Evolutionary conservation across 2,797 vertebrate genomes (phyloP), one percentile per base, ranked within the genome.

Genomic region (Potorous gilbertii): DNA sequence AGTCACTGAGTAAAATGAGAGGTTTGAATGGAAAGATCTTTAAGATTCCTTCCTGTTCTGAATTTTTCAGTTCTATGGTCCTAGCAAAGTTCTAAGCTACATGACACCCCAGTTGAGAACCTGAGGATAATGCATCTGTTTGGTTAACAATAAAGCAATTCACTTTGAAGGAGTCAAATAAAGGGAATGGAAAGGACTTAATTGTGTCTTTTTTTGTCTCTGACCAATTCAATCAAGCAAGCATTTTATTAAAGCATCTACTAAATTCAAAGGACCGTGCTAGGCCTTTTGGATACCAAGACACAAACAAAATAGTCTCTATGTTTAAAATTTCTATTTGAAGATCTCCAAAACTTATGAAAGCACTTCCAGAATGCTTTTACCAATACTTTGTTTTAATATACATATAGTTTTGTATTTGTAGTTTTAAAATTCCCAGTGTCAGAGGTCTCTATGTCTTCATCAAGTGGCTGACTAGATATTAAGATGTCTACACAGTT

Each of bases 141-240:
- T 87, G n/a, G 28, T 62, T 13, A 18, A 12, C 4, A 91, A 27
- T 16, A 81, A n/a, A 46, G 95, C 55, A 87, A 1, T 34, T 40
- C 14, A 2, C 57, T 92, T 91, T 90, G 21, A 94, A 55, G 40
- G 28, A 5, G 46, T 56, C 29, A 62, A 89, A 62, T 28, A 74
- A 93, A 6, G 92, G 55, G 50, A 94, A 96, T 50, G 50, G 91
- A 91, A 62, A 59, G 27, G 74, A 55, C n/a, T 28, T 90, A 81
- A 31, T 27, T 34, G 13, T 66, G 34, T 66, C 34, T n/a, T 66
- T 62, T 31, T 62, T 55, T 66, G 81, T 52, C 34, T 93, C 56
- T 59, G 28, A 21, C 54, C 56, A 52, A 6, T 54, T 93, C 57
- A 92, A 91, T n/a, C 34, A 91, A 91, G n/a, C 5, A 66, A 66